phyloP scores from a whole-genome alignment of 1,140 invertebrate species.

The Zaprionus africanus region DNA sequence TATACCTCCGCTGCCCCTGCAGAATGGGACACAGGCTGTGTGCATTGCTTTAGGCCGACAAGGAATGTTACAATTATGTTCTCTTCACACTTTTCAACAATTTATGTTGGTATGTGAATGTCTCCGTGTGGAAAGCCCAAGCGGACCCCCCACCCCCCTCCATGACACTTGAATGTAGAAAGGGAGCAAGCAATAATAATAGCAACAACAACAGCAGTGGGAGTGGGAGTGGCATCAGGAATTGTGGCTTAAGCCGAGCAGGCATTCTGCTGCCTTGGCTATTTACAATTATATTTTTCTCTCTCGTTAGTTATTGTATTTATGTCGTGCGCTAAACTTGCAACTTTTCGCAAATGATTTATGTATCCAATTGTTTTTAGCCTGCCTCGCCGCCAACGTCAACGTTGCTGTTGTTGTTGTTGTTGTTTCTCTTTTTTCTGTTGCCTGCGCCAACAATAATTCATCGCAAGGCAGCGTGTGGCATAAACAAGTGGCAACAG shows the following conservation, averaged over 20 bases:
- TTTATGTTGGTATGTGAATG: slow-evolving; percentile 82
- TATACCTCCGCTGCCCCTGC: neutral
- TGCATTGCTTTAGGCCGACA: slow-evolving; percentile 82
- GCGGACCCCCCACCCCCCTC: neutral
- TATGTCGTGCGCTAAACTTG: slow-evolving; percentile 78
- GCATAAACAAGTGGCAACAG: slow-evolving; percentile 78
- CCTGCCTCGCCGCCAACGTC: neutral
- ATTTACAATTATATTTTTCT: slow-evolving; percentile 80
- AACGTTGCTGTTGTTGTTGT: neutral
- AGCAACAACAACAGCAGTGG: slow-evolving; percentile 24
- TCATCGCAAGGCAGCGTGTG: slow-evolving; percentile 65
- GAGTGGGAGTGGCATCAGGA: neutral
- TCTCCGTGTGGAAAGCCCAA: slow-evolving; percentile 37
- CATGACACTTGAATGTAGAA: slow-evolving; percentile 71
- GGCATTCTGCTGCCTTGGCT: slow-evolving; percentile 60
- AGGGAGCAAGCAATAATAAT: slow-evolving; percentile 51
- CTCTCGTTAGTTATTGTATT: slow-evolving; percentile 82
- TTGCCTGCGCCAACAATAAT: slow-evolving; percentile 75
- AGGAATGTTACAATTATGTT: slow-evolving; percentile 83
- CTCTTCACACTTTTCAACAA: slow-evolving; percentile 82
- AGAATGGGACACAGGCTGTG: slow-evolving; percentile 42
- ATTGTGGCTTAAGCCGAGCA: slow-evolving; percentile 40
- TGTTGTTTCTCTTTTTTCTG: slow-evolving; percentile 26
- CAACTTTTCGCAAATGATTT: slow-evolving; percentile 77
- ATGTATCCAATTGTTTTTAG: slow-evolving; percentile 80